Conservation (phyloP, 2,113 vertebrate genomes). For the Coptodon bakossiorum region DNA sequence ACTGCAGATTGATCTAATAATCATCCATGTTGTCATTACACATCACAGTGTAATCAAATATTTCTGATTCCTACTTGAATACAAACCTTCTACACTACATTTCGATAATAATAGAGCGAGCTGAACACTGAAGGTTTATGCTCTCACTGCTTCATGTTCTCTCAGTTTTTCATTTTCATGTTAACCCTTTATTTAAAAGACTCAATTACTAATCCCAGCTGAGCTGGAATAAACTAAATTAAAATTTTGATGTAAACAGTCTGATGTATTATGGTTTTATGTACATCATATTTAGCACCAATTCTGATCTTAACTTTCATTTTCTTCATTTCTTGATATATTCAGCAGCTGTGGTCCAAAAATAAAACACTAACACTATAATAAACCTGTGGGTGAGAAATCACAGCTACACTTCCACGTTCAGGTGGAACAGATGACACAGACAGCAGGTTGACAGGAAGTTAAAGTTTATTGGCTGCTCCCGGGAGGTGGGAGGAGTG, state of each 20-base stretch:
- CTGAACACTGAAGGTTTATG: not conserved
- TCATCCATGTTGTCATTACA: not conserved
- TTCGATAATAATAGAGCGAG: not conserved
- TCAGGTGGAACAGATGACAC: not conserved
- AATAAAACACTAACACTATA: not conserved
- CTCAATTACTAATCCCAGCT: not conserved
- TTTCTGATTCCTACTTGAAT: not conserved
- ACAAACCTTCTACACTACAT: not conserved
- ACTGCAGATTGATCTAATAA: not conserved
- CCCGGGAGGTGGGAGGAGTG: constrained; percentile 11
- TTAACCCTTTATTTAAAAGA: not conserved
- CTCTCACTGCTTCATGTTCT: not conserved
- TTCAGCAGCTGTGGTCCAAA: not conserved
- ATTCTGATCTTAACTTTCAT: not conserved
- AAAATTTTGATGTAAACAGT: not conserved
- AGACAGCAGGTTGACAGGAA: not conserved
- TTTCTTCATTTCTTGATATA: not conserved
- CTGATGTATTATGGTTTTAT: not conserved
- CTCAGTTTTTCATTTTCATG: not conserved
- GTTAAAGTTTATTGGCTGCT: constrained; percentile 22
- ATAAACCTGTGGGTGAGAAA: not conserved
- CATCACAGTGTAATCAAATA: not conserved
- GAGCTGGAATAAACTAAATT: not conserved
- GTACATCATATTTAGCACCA: not conserved
- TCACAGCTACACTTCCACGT: not conserved